These are phyloP conservation scores for Lamprotornis superbus DNA, from an alignment of 2,113 vertebrate genomes.

Conservation along the genomic window DNA sequence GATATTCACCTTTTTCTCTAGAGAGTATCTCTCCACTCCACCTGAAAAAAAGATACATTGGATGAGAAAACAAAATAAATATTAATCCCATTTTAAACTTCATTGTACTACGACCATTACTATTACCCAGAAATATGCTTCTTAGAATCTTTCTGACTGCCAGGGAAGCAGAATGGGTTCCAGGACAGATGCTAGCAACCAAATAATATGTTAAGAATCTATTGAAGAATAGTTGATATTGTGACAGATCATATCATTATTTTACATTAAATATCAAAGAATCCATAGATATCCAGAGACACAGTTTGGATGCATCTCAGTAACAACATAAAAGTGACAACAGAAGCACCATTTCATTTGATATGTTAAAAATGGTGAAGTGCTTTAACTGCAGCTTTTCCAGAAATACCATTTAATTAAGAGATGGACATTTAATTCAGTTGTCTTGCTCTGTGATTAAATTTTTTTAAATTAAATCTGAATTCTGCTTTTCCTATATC, in stretches of 20 bases:
- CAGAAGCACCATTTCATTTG: neutral
- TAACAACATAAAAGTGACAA: neutral
- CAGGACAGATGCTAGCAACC: neutral
- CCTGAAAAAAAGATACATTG: neutral
- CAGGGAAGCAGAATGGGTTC: neutral
- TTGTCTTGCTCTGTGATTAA: neutral
- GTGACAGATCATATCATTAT: rapidly evolving
- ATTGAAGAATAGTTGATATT: neutral
- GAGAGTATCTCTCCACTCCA: neutral
- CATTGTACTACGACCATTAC: neutral
- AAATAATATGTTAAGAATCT: neutral
- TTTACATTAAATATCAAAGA: neutral
- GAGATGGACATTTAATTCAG: neutral
- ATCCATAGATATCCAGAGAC: neutral
- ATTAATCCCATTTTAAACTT: neutral
- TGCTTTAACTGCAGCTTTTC: neutral
- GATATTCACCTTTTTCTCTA: neutral
- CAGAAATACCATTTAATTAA: neutral
- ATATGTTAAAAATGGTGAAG: neutral
- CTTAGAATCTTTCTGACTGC: neutral
- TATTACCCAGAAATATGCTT: neutral
- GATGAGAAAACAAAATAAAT: neutral
- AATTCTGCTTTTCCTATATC: neutral
- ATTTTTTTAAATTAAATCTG: neutral
- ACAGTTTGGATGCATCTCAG: neutral